Evolutionary conservation across 2,797 vertebrate genomes (phyloP), one percentile per base, ranked within the genome.

Genomic region (Neosilurus mollespiculum): DNA sequence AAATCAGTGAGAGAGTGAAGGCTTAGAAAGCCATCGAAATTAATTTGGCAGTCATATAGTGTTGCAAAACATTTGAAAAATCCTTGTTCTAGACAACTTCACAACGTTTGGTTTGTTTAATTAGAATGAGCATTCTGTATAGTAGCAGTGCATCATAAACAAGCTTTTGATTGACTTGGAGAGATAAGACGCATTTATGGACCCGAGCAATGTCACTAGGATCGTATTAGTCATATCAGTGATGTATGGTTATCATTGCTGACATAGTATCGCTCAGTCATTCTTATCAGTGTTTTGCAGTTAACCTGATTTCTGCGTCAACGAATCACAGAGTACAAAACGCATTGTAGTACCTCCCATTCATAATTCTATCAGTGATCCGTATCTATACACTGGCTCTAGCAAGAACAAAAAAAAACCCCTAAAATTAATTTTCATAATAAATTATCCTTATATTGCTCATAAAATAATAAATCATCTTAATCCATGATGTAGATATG

Each of bases 161-260:
- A 10, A 20, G 4, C 1, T 9, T 54, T 30, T 30, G 8, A 56
- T 56, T 30, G 16, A 34, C 24, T 18, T 73, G n/a, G 4, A 9
- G 26, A 58, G 82, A 78, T 71, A 62, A 71, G 56, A 54, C 1
- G 3, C 9, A 70, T 78, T 71, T 70, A 78, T 69, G n/a, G 22
- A 58, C 81, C 51, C 30, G 9, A 30, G 43, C 34, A 81, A 65
- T 51, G 18, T 64, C 67, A 61, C 30, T 62, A 18, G 24, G 43
- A 37, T 80, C 58, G 34, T 69, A 18, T 66, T 24, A 4, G 14
- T 20, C 5, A 20, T 65, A 15, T 3, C 14, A 54, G 70, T 3
- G 26, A 56, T 30, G 16, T 58, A 10, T 12, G 26, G 26, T 51
- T 34, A 58, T 70, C 24, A 51, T 9, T 37, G 34, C 75, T 61